Conservation (phyloP, 2,113 vertebrate genomes). For the Lethenteron camtschaticum region DNA sequence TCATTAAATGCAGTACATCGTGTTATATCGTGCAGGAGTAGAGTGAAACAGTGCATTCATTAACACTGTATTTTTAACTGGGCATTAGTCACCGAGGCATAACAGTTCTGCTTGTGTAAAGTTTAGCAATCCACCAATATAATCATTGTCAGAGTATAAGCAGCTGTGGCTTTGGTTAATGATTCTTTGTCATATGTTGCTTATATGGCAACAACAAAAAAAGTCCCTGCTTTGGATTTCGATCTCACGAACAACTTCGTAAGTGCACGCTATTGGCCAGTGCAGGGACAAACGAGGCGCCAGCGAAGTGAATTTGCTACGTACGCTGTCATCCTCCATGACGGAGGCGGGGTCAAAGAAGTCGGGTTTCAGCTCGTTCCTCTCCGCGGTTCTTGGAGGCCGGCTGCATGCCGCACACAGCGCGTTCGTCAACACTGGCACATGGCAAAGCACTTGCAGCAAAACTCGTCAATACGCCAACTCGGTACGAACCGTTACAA, state of each 20-base stretch:
- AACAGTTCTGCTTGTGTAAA: too few species aligned
- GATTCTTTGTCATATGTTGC: neutral
- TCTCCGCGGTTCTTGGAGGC: conserved; percentile 97
- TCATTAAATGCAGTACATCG: neutral
- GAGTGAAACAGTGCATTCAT: neutral
- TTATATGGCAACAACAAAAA: neutral
- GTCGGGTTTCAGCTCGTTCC: conserved; percentile 93
- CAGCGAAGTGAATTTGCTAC: conserved; percentile 15
- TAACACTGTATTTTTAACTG: too few species aligned
- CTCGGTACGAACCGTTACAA: too few species aligned
- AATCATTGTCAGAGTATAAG: neutral
- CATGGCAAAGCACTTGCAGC: too few species aligned
- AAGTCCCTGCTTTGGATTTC: neutral
- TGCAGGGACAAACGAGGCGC: neutral
- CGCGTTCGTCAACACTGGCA: too few species aligned
- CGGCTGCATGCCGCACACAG: conserved; percentile 29
- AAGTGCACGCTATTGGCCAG: neutral
- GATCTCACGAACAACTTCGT: neutral
- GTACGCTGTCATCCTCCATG: conserved; percentile 89
- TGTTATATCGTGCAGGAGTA: neutral
- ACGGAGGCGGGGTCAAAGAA: conserved; percentile 98
- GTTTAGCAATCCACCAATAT: neutral
- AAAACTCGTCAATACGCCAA: too few species aligned
- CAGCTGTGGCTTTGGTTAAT: neutral
- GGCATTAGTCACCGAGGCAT: too few species aligned